A percentile compares a stretch with the other conserved stretches of the same genome.
Conservation (phyloP, 2,797 vertebrate genomes). For the Xerus rutilus region DNA sequence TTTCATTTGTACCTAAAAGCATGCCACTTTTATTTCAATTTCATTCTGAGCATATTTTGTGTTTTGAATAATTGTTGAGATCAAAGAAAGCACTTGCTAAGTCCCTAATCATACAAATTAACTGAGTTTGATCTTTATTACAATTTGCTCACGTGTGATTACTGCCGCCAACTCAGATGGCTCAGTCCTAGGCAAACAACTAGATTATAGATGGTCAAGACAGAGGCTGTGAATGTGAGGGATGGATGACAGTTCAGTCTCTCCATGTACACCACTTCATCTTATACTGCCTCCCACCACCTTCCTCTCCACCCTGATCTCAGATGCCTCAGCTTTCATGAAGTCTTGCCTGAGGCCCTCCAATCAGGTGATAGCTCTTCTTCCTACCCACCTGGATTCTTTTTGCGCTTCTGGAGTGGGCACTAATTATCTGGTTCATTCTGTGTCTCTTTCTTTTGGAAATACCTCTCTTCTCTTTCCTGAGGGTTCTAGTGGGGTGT, state of each 20-base stretch:
- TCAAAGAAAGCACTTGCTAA: slow-evolving; percentile 65
- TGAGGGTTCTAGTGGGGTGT: background rate
- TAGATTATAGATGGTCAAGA: background rate
- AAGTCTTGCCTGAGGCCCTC: background rate
- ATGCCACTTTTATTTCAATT: slow-evolving; percentile 47
- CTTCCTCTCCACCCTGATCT: background rate
- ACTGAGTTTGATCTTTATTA: slow-evolving; percentile 39
- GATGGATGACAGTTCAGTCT: background rate
- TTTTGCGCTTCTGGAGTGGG: background rate
- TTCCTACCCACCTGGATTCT: background rate
- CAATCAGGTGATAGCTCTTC: background rate
- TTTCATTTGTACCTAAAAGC: slow-evolving; percentile 71
- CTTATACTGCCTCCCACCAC: background rate
- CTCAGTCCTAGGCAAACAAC: background rate
- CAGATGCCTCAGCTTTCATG: background rate
- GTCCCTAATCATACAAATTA: slow-evolving; percentile 50
- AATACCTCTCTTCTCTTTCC: background rate
- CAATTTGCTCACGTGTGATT: slow-evolving; percentile 7
- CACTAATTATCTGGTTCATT: background rate
- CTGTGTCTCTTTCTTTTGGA: background rate
- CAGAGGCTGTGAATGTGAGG: background rate
- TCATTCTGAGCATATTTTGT: slow-evolving; percentile 46
- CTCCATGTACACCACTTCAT: background rate
- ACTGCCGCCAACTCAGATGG: background rate
- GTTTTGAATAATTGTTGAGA: slow-evolving; percentile 66